These are phyloP conservation scores for Eilema sororculum DNA, from an alignment of 2,888 invertebrate species.

Conservation along the genomic window DNA sequence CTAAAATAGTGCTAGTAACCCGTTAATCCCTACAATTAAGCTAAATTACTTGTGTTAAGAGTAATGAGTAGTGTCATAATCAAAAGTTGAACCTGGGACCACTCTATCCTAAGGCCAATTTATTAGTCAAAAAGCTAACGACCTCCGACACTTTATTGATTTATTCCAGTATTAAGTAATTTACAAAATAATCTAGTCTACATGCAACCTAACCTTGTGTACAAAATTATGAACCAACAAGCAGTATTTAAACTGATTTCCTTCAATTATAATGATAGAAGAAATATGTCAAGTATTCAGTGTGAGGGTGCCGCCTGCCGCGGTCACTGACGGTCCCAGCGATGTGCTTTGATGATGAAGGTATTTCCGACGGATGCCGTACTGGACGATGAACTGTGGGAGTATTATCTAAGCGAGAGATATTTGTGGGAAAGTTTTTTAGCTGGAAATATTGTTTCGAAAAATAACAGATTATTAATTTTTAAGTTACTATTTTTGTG, in stretches of 20 bases:
- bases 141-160: neutral
- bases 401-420: slow-evolving; percentile 47
- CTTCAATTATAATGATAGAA: slow-evolving; percentile 38
- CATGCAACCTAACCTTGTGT: slow-evolving; percentile 24
- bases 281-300: slow-evolving; percentile 49
- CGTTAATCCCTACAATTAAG: no score
- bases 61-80: no score
- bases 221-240: slow-evolving; percentile 13
- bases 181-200: slow-evolving; percentile 28
- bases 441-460: neutral
- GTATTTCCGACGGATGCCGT: slow-evolving; percentile 68
- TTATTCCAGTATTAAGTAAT: neutral
- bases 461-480: neutral
- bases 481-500: no score
- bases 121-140: no score
- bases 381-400: slow-evolving; percentile 55
- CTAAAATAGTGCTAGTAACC: no score
- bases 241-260: slow-evolving; percentile 14
- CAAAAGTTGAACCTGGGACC: no score
- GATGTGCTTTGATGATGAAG: slow-evolving; percentile 63
- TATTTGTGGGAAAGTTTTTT: neutral
- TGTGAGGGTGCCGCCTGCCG: slow-evolving; percentile 40
- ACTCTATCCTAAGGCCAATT: no score
- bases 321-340: slow-evolving; percentile 39
- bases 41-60: no score